These are phyloP conservation scores for Geococcyx californianus DNA, from an alignment of 2,113 vertebrate species.

Conservation along the genomic window DNA sequence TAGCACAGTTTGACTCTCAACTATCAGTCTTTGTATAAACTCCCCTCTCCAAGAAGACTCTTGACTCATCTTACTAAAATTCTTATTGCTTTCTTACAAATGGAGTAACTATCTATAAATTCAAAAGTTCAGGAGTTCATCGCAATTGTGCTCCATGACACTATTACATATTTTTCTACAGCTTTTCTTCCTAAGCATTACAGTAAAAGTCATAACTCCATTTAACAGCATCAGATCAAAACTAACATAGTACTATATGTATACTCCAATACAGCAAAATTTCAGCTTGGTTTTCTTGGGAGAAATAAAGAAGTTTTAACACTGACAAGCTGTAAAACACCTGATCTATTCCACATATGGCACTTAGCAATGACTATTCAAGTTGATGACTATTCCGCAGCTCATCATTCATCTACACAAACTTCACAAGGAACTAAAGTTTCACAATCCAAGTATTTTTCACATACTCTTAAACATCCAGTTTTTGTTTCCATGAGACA, in stretches of 20 bases:
- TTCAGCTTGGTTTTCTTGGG: not conserved
- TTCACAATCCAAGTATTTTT: not conserved
- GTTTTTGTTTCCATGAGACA: not conserved
- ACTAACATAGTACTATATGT: not conserved
- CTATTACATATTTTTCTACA: not conserved
- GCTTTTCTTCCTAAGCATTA: not conserved
- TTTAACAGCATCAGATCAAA: not conserved
- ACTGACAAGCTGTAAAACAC: not conserved
- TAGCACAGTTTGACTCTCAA: not conserved
- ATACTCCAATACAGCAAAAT: not conserved
- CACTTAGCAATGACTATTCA: not conserved
- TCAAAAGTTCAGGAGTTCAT: not conserved
- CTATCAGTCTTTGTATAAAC: not conserved
- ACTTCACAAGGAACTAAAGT: not conserved
- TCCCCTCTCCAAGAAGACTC: not conserved
- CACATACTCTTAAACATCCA: not conserved
- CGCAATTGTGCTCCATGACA: not conserved
- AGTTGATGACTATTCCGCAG: not conserved
- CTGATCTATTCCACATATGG: slow-evolving; percentile 1
- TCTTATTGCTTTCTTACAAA: not conserved
- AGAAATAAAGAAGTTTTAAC: not conserved
- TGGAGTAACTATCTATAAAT: not conserved
- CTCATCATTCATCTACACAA: slow-evolving; percentile 4
- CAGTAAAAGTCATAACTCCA: not conserved
- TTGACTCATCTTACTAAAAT: not conserved